Percentiles rank a stretch among this genome's conserved stretches.
Conservation (phyloP, 2,113 vertebrate genomes). For the Thymallus thymallus region DNA sequence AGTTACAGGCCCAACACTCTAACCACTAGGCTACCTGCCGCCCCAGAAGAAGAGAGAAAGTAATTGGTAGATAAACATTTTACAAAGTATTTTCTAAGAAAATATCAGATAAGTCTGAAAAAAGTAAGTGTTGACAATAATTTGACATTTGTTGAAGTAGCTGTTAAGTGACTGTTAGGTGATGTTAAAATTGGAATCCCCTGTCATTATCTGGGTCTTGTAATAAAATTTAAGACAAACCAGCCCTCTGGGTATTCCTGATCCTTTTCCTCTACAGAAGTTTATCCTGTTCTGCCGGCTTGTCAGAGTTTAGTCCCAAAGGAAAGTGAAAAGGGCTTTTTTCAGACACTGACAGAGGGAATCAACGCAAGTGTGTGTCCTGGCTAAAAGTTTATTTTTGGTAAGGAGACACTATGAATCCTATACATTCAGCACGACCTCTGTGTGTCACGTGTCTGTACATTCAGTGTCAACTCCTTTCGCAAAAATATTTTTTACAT, state of each 20-base stretch:
- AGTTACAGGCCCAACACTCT: too few relatives aligned
- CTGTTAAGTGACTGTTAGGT: not conserved
- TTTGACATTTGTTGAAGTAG: too few relatives aligned
- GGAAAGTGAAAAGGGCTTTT: slow-evolving; percentile 74
- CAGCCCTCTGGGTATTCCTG: slow-evolving; percentile 31
- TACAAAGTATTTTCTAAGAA: too few relatives aligned
- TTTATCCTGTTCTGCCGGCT: slow-evolving; percentile 57
- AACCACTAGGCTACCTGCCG: too few relatives aligned
- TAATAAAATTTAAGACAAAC: slow-evolving; percentile 46
- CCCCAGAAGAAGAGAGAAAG: too few relatives aligned
- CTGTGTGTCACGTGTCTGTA: slow-evolving; percentile 20
- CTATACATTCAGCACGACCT: slow-evolving; percentile 65
- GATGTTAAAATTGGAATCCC: not conserved
- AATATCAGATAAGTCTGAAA: too few relatives aligned
- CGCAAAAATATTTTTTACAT: not conserved
- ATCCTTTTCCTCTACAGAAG: slow-evolving; percentile 50
- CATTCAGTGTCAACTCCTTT: slow-evolving; percentile 36
- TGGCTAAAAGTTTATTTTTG: slow-evolving; percentile 67
- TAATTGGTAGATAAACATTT: too few relatives aligned
- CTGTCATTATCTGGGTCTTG: slow-evolving; percentile 39
- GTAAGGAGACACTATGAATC: slow-evolving; percentile 51
- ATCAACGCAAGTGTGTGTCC: slow-evolving; percentile 45
- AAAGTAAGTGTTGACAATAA: too few relatives aligned
- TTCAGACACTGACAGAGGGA: slow-evolving; percentile 69
- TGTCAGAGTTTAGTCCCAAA: slow-evolving; percentile 65